These are phyloP conservation scores for Clarias fuscus DNA, from an alignment of 2,797 vertebrate species.

Conservation along the genomic window DNA sequence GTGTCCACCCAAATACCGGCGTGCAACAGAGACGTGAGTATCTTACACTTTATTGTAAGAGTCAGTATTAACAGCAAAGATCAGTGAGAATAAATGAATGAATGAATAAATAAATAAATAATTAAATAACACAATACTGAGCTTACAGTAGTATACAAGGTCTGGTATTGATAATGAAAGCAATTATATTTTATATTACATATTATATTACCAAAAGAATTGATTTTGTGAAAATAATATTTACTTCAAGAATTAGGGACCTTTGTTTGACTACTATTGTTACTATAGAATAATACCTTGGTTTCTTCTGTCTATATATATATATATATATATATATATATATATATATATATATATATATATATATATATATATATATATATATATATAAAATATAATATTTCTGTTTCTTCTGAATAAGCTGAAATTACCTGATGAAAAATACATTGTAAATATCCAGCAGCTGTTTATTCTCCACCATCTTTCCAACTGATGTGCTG, in stretches of 20 bases:
- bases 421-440: not conserved
- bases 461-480: not conserved
- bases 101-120: too few relatives aligned
- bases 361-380: too few relatives aligned
- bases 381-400: too few relatives aligned
- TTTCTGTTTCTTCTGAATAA: too few relatives aligned
- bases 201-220: not conserved
- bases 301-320: too few relatives aligned
- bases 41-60: not conserved
- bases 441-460: not conserved
- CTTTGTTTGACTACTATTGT: not conserved
- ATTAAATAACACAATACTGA: not conserved
- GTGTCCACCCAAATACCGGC: slow-evolving; percentile 83
- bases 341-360: too few relatives aligned
- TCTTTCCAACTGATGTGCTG: not conserved
- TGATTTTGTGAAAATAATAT: not conserved
- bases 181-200: too few relatives aligned
- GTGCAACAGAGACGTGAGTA: slow-evolving; percentile 80
- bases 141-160: not conserved
- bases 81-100: not conserved
- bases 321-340: too few relatives aligned
- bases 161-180: not conserved
- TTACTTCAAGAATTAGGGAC: not conserved
- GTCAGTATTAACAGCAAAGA: too few relatives aligned
- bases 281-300: too few relatives aligned